phyloP scores from a whole-genome alignment of 2,797 vertebrate species.

The Sciurus vulgaris region DNA sequence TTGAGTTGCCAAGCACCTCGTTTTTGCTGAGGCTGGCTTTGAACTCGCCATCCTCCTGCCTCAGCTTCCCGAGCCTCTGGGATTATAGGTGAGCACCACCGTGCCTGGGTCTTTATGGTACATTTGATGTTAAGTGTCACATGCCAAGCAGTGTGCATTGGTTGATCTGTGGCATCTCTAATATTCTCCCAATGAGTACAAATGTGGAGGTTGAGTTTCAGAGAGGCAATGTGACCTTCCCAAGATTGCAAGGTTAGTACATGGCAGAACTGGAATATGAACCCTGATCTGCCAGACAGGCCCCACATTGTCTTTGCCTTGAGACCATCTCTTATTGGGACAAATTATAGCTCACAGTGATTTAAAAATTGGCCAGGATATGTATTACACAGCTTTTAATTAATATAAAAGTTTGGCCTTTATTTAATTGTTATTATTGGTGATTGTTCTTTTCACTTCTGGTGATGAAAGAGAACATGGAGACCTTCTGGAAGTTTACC shows the following conservation, averaged over 20 bases:
- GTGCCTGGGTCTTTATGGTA: too few species aligned
- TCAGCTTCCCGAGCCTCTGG: too few species aligned
- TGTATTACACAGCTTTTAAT: slow-evolving; percentile 34
- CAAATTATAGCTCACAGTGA: neutral
- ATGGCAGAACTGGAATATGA: neutral
- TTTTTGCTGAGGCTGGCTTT: too few species aligned
- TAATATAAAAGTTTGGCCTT: neutral
- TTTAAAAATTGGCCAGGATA: slow-evolving; percentile 46
- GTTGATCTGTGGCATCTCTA: neutral
- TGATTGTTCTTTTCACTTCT: slow-evolving; percentile 57
- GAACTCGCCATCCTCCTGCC: too few species aligned
- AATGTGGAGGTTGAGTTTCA: neutral
- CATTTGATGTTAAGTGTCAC: too few species aligned
- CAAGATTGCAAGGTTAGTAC: too few species aligned
- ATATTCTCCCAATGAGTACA: neutral
- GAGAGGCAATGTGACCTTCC: neutral
- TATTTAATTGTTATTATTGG: neutral
- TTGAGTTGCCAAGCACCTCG: too few species aligned
- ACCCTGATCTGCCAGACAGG: neutral
- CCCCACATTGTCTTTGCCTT: neutral
- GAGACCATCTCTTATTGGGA: neutral
- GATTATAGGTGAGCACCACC: too few species aligned
- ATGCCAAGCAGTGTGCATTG: neutral
- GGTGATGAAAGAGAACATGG: slow-evolving; percentile 25
- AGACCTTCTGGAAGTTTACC: slow-evolving; percentile 28